phyloP scores from a whole-genome alignment of 2,113 vertebrate species.

The Pontoporia blainvillei region DNA sequence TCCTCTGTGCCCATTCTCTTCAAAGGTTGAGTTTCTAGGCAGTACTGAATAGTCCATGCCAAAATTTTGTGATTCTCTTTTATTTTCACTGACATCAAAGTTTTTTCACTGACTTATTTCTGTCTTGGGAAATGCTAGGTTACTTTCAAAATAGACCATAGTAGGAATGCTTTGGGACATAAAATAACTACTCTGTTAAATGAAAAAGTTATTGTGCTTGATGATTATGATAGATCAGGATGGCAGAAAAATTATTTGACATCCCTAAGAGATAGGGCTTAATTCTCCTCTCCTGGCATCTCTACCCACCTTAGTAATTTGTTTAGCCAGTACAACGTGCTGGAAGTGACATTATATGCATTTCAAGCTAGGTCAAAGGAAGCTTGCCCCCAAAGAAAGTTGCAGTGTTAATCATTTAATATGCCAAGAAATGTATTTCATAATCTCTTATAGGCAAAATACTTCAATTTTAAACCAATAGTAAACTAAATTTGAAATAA shows the following conservation, averaged over 20 bases:
- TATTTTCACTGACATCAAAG: not conserved
- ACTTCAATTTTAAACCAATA: not conserved
- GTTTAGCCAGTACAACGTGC: not conserved
- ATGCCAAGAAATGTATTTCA: not conserved
- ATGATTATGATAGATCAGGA: not conserved
- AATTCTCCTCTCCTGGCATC: not conserved
- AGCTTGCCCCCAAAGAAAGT: not conserved
- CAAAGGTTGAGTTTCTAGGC: not conserved
- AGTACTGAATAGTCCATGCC: not conserved
- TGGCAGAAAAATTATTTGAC: not conserved
- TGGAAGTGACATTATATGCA: not conserved
- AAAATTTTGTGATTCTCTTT: not conserved
- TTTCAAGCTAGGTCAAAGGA: not conserved
- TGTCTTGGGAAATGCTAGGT: not conserved
- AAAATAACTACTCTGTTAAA: not conserved
- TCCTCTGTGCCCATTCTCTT: not conserved
- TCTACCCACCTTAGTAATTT: not conserved
- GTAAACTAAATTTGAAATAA: not conserved
- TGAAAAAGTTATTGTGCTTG: not conserved
- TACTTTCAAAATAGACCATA: not conserved
- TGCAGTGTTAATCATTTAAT: not conserved
- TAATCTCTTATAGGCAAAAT: not conserved
- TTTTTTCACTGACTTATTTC: not conserved
- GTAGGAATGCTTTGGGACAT: not conserved
- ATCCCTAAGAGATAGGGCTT: not conserved